phyloP scores from a whole-genome alignment of 2,113 vertebrate species.

The Micronycteris hirsuta region DNA sequence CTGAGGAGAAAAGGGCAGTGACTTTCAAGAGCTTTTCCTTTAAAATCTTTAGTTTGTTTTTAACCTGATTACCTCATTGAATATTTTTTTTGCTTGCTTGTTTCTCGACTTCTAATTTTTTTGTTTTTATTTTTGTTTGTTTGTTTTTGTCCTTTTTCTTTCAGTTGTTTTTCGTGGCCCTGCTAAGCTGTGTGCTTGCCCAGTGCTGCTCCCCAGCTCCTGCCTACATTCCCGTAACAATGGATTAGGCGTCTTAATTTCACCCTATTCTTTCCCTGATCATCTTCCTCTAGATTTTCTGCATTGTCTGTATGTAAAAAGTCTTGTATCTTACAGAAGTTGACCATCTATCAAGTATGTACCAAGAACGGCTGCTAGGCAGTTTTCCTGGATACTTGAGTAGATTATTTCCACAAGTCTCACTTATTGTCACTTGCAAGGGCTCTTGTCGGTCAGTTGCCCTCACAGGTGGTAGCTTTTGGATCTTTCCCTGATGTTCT shows the following conservation, averaged over 20 bases:
- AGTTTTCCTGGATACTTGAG: neutral
- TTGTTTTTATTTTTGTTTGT: neutral
- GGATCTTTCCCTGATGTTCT: neutral
- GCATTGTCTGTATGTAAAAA: neutral
- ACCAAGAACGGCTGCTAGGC: neutral
- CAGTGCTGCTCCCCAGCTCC: neutral
- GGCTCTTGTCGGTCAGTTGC: neutral
- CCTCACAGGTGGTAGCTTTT: neutral
- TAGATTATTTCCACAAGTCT: neutral
- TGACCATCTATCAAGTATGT: neutral
- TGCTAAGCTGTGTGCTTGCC: neutral
- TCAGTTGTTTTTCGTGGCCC: neutral
- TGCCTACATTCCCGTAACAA: neutral
- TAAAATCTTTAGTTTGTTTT: constrained; percentile 1
- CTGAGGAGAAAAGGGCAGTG: neutral
- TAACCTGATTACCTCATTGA: neutral
- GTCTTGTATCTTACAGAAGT: neutral
- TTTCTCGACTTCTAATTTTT: neutral
- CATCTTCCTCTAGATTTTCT: neutral
- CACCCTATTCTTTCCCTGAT: neutral
- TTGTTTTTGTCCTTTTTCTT: neutral
- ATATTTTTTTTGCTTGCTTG: neutral
- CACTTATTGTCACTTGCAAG: neutral
- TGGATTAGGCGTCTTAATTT: neutral
- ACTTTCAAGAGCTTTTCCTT: neutral